Percentiles rank a stretch among this genome's conserved stretches.
Evolutionary conservation across 2,888 invertebrate genomes (phyloP).

Genomic region (Tanypteryx hageni): DNA sequence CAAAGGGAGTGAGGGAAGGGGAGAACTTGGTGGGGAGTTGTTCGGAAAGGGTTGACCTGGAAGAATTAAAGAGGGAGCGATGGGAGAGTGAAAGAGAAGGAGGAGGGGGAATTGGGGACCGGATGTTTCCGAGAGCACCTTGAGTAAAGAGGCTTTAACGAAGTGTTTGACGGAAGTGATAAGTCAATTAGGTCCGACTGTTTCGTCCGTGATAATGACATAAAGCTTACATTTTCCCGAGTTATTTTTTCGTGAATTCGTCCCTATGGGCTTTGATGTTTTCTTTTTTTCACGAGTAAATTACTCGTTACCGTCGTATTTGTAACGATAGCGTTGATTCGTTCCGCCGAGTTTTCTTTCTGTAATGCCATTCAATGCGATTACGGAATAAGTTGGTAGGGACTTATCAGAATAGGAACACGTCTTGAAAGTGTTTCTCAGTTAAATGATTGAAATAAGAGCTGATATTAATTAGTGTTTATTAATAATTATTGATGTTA

Average conservation of each 20-base stretch:
- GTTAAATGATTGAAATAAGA: too few relatives aligned
- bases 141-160: conserved; percentile 53
- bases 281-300: not conserved
- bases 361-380: not conserved
- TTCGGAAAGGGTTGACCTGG: conserved; percentile 20
- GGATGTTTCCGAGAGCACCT: conserved; percentile 22
- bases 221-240: not conserved
- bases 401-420: too few relatives aligned
- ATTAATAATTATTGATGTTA: too few relatives aligned
- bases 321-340: not conserved
- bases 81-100: not conserved
- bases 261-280: not conserved
- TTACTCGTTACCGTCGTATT: not conserved
- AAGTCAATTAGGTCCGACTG: conserved; percentile 26
- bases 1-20: not conserved
- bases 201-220: conserved; percentile 14
- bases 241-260: not conserved
- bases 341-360: not conserved
- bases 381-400: too few relatives aligned
- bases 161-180: conserved; percentile 59
- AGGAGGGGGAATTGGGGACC: conserved; percentile 7
- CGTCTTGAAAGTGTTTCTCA: too few relatives aligned
- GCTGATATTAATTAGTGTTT: too few relatives aligned
- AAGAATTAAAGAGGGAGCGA: not conserved
- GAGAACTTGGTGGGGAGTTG: not conserved